Base-by-base conservation (phyloP, 23 tunicate genomes). In the Halocynthia aurantium region DNA sequence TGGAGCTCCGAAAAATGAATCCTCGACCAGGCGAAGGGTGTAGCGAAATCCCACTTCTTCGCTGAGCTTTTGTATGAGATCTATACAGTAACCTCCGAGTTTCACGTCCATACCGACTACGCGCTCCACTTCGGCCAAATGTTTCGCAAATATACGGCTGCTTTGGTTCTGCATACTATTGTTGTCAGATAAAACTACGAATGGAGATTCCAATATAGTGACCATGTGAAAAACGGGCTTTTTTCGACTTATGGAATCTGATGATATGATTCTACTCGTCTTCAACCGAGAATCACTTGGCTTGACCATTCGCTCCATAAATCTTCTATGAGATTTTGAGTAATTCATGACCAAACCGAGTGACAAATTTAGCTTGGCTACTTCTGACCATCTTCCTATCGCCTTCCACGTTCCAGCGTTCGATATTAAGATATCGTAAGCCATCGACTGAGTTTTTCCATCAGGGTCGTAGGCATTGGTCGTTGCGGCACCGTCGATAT, bases 11-110 rank as follows among this genome's bases (percentile, higher is more conserved):
- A 51, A 92, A 13, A 74, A 66, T 0, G 93, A 90, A 72, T 92
- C 98, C 10, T 22, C n/a, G 17, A 92, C 98, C 12, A 92, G 77
- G 57, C 69, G 65, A 5, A 92, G 11, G 7, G 76, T 74, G 80
- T 92, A 92, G 6, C 55, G 62, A 49, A 92, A 81, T 31, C 85
- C 88, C 2, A 80, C 82, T 50, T 22, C 50, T 78, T 69, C 61
- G 67, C 86, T 75, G 20, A 82, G 62, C 69, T 78, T 78, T 69
- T 92, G 57, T 51, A 92, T 77, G 10, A 92, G 51, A 67, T 92
- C 98, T n/a, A 92, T 73, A 79, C 98, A 92, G 72, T 71, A 85
- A 0, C 97, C 97, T 52, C 58, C 53, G 18, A 88, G 72, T 15
- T 51, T 51, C 13, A 74, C 78, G 56, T 74, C 57, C 78, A 74